Conservation (phyloP, 2,113 vertebrate genomes). For the Eleginops maclovinus region DNA sequence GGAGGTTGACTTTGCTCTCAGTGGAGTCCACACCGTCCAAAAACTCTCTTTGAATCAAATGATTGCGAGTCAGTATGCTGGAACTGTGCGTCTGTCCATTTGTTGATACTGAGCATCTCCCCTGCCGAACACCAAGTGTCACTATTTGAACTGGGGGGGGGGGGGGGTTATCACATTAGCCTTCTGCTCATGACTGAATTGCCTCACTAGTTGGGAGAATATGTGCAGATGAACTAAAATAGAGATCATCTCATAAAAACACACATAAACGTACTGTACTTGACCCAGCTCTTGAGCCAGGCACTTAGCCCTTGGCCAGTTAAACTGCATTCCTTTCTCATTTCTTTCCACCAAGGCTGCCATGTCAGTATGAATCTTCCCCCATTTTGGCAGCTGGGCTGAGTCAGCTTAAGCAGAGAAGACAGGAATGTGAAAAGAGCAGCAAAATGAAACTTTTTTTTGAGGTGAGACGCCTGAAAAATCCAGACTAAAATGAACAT, state of each 20-base stretch:
- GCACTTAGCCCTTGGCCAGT: constrained; percentile 21
- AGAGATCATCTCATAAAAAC: constrained; percentile 2
- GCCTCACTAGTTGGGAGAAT: constrained; percentile 17
- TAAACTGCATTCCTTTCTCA: neutral
- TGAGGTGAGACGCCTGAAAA: neutral
- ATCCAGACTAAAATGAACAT: constrained; percentile 3
- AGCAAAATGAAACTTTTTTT: neutral
- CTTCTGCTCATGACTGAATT: constrained; percentile 17
- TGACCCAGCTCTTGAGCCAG: constrained; percentile 39
- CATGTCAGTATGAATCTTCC: neutral
- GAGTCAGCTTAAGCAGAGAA: constrained; percentile 11
- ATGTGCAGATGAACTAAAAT: constrained; percentile 23
- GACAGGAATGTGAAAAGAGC: constrained; percentile 16
- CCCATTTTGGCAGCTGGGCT: constrained; percentile 10
- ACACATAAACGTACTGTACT: constrained; percentile 12
- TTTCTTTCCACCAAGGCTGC: neutral
- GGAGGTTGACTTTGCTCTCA: constrained; percentile 43
- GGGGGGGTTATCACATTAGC: constrained; percentile 23
- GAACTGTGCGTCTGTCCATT: constrained; percentile 6
- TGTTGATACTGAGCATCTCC: constrained; percentile 24
- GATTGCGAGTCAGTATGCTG: constrained; percentile 10
- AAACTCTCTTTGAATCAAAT: constrained; percentile 35
- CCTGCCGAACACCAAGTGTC: constrained; percentile 13
- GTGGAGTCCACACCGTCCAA: neutral
- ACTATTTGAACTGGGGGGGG: constrained; percentile 22